Base-by-base conservation (phyloP, 2,113 vertebrate genomes). In the Gasterosteus aculeatus region DNA sequence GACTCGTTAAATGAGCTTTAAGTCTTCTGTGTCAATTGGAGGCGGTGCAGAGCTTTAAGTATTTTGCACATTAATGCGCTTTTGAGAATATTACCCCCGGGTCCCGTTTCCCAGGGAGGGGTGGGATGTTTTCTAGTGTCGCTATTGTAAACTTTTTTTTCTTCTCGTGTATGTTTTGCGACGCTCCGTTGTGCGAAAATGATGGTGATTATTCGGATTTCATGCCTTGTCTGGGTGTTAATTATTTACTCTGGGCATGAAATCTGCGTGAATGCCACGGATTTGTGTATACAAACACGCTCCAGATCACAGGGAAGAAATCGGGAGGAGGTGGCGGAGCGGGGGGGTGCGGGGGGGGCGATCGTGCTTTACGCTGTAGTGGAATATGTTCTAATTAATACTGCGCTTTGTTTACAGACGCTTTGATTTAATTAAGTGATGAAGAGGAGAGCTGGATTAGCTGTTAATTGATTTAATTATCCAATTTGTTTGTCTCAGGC, bases 401-500 rank as follows among this genome's bases (percentile, higher is more conserved):
- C 95, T 93, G 89, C 89, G 94, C 95, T 97, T 97, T 99, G 96
- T 98, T 98, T 98, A 97, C 96, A 94, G 94, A 96, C 90, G 94
- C 95, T 95, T 96, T 94, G 95, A 96, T 98, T 97, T 96, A 99
- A 98, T 98, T 98, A 97, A 93, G 94, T 90, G 94, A 95, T 95
- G 95, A 96, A 96, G 95, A 96, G 94, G 95, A 96, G 94, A 95
- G 94, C 90, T 89, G 95, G 96, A 97, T 98, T 98, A 98, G 95
- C 95, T 91, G 93, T 95, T 98, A 98, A 98, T 98, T 97, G 96
- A 98, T 96, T 97, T 97, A 95, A 97, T 97, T 96, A 97, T 96
- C 95, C 95, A 96, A 95, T 98, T 96, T 97, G 97, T 98, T 96
- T 97, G 95, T 98, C 95, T 95, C 95, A 99, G 98, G 98, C 97